These are phyloP conservation scores for Bradypodion pumilum DNA, from an alignment of 2,797 vertebrate species.

Conservation along the genomic window DNA sequence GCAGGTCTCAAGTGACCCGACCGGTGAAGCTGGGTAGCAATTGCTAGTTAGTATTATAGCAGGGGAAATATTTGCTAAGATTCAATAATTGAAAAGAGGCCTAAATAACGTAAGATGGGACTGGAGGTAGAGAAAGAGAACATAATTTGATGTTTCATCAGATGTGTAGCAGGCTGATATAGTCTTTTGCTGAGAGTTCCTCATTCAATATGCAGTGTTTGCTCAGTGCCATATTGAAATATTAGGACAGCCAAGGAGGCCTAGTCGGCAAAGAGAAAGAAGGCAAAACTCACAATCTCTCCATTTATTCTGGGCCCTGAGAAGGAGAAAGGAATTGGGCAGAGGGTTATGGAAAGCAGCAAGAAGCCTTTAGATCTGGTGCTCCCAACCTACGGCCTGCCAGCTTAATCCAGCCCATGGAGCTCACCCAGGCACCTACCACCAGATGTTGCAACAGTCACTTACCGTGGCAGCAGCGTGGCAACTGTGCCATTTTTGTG, in stretches of 20 bases:
- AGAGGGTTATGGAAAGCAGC: too few relatives aligned
- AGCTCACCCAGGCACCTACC: too few relatives aligned
- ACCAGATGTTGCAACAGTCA: too few relatives aligned
- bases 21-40: too few relatives aligned
- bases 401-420: too few relatives aligned
- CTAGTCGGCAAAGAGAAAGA: neutral
- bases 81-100: neutral
- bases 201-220: neutral
- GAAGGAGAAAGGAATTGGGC: too few relatives aligned
- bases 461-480: too few relatives aligned
- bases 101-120: neutral
- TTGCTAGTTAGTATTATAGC: too few relatives aligned
- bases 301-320: neutral
- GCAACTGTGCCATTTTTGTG: too few relatives aligned
- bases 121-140: neutral
- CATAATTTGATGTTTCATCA: neutral
- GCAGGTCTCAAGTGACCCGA: too few relatives aligned
- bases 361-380: neutral
- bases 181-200: neutral
- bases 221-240: neutral
- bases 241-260: neutral
- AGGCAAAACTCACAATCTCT: neutral
- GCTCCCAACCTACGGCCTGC: too few relatives aligned
- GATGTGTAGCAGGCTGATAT: neutral
- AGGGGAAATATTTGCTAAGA: neutral